Conservation (phyloP, 2,113 vertebrate species). For the Carettochelys insculpta region DNA sequence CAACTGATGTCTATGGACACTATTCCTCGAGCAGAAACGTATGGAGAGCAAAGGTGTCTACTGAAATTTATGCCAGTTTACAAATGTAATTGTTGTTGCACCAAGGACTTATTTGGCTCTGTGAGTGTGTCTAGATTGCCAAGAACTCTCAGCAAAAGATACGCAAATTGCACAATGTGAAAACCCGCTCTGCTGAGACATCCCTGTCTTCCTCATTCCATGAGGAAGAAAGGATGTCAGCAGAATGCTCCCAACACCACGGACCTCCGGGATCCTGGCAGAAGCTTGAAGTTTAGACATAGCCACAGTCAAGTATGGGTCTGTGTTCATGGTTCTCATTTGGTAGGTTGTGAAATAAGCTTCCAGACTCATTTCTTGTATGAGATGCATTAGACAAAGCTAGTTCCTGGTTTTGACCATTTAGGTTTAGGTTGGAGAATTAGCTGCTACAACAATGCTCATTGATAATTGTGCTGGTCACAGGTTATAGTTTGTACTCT, state of each 20-base stretch:
- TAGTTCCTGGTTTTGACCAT: neutral
- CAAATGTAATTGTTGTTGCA: accelerated
- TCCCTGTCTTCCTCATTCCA: too few species aligned
- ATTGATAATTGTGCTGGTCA: neutral
- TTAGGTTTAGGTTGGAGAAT: neutral
- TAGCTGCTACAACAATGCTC: neutral
- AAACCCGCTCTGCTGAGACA: too few species aligned
- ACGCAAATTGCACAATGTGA: too few species aligned
- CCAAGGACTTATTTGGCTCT: neutral
- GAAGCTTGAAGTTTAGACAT: too few species aligned
- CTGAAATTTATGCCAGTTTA: neutral
- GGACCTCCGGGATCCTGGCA: too few species aligned
- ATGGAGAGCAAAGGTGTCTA: neutral
- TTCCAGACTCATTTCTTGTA: neutral
- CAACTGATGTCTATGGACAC: neutral
- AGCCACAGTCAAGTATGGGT: neutral
- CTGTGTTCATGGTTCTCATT: neutral
- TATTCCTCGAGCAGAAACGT: neutral
- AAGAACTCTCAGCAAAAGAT: too few species aligned
- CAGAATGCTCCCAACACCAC: too few species aligned
- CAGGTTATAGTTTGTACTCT: neutral
- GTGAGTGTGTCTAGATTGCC: too few species aligned
- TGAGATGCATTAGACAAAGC: neutral
- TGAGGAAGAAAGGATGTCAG: too few species aligned
- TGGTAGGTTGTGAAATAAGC: neutral